Percentiles rank a stretch among this genome's conserved stretches.
phyloP scores from a whole-genome alignment of 2,113 vertebrate genomes.

The Donacobius atricapilla region DNA sequence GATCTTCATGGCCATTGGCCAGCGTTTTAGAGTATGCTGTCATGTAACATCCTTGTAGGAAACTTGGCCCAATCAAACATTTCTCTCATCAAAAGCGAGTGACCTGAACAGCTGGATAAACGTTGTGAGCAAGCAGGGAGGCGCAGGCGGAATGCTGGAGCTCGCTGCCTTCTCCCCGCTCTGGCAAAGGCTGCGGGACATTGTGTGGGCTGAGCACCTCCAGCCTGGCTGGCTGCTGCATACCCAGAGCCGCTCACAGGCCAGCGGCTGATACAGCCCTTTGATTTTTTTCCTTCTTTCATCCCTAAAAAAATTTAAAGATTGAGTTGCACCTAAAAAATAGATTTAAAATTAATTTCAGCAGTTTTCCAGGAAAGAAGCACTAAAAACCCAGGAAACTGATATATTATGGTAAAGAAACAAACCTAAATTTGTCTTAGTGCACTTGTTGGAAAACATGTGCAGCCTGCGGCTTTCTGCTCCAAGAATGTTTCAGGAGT shows the following conservation, averaged over 20 bases:
- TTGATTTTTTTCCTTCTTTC: neutral
- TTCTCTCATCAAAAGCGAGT: slow-evolving; percentile 38
- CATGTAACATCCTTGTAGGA: slow-evolving; percentile 12
- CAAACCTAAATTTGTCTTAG: neutral
- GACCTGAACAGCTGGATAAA: slow-evolving; percentile 32
- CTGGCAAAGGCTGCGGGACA: neutral
- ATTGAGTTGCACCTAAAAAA: neutral
- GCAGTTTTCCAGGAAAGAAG: neutral
- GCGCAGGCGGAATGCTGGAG: fast-evolving
- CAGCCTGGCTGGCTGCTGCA: fast-evolving
- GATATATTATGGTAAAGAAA: fast-evolving
- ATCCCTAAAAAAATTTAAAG: neutral
- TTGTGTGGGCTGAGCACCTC: fast-evolving
- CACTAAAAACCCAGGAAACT: neutral
- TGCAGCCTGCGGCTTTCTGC: neutral
- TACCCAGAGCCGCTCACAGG: fast-evolving
- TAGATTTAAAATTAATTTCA: neutral
- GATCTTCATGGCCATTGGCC: neutral
- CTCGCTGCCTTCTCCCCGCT: neutral
- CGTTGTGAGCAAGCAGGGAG: neutral
- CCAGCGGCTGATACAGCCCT: fast-evolving
- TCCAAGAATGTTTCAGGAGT: neutral
- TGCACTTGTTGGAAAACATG: neutral
- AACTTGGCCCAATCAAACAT: slow-evolving; percentile 30
- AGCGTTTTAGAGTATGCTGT: neutral